Evolutionary conservation across 2,113 vertebrate genomes (phyloP), one percentile per base, ranked within the genome.

Genomic region (Clupea harengus): DNA sequence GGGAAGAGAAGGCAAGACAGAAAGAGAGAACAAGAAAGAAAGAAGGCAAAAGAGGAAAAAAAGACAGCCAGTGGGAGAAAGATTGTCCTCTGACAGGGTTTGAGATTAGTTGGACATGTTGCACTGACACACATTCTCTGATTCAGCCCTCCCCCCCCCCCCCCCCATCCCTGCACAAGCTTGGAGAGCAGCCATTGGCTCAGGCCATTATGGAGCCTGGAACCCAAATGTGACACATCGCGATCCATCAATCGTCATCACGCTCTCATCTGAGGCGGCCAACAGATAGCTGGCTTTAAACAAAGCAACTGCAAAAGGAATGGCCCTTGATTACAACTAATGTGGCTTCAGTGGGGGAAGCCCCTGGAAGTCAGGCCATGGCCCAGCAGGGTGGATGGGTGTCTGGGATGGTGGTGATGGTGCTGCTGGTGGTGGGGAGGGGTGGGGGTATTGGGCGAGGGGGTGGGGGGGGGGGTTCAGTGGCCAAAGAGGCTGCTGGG

Each of bases 301-400:
- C 84, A 87, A 81, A 75, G 45, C 32, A 83, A 32, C 47, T 18
- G 46, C 75, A 86, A 83, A 86, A 85, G 82, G 50, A 60, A 64
- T 49, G 88, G 89, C 85, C 87, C 82, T 88, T 94, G 93, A 95
- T 95, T 94, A 92, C 91, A 86, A 91, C 88, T 93, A 92, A 95
- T 94, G 91, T 89, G 83, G 83, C n/a, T 84, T 83, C 80, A 86
- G 85, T 82, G 83, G 64, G 88, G 89, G 90, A 86, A 87, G 83
- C 88, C 85, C 82, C 83, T 50, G 86, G 83, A 88, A 89, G 87
- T 46, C 10, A 18, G 81, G 82, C 67, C 86, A 83, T 82, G 84
- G 28, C 89, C 87, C 54, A 85, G 45, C 83, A 82, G 89, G 88
- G 89, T 90, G 89, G 90, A 84, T 83, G 64, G 81, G 84, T 82